phyloP scores from a whole-genome alignment of 2,113 vertebrate genomes.

The Seriola aureovittata region DNA sequence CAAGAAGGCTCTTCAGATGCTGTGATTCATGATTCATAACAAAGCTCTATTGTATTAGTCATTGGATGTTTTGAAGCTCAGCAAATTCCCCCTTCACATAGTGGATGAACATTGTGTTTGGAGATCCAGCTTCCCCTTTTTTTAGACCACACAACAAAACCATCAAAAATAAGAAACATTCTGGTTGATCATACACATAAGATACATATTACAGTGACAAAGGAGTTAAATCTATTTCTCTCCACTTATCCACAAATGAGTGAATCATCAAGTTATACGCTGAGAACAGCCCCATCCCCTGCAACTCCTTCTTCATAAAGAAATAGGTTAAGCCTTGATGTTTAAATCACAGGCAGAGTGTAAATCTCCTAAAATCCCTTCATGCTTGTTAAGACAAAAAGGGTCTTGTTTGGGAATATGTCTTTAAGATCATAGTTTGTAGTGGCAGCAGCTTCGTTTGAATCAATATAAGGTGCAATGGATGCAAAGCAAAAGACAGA shows the following conservation, averaged over 20 bases:
- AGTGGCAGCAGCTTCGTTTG: conserved; percentile 52
- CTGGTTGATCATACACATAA: conserved; percentile 25
- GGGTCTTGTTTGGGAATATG: conserved; percentile 67
- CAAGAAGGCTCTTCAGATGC: too few species aligned
- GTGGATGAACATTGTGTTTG: conserved; percentile 34
- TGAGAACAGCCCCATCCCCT: conserved; percentile 59
- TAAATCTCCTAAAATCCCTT: conserved; percentile 81
- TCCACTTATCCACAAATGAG: conserved; percentile 52
- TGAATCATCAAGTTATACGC: conserved; percentile 78
- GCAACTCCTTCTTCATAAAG: conserved; percentile 77
- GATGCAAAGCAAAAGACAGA: conserved; percentile 37
- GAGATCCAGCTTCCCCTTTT: conserved; percentile 27
- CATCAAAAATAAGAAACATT: conserved; percentile 19
- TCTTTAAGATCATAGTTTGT: conserved; percentile 72
- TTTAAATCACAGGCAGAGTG: conserved; percentile 79
- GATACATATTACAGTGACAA: conserved; percentile 34
- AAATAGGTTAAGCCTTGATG: conserved; percentile 85
- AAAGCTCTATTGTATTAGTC: conserved; percentile 16
- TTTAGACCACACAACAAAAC: conserved; percentile 6
- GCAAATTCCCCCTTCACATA: conserved; percentile 16
- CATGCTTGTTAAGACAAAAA: conserved; percentile 79
- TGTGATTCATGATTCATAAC: conserved; percentile 28
- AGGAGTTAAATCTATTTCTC: conserved; percentile 45
- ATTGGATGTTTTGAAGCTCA: conserved; percentile 29
- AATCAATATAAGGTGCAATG: conserved; percentile 49